Base-by-base conservation (phyloP, 2,113 vertebrate genomes). In the Ploceus nigricollis region DNA sequence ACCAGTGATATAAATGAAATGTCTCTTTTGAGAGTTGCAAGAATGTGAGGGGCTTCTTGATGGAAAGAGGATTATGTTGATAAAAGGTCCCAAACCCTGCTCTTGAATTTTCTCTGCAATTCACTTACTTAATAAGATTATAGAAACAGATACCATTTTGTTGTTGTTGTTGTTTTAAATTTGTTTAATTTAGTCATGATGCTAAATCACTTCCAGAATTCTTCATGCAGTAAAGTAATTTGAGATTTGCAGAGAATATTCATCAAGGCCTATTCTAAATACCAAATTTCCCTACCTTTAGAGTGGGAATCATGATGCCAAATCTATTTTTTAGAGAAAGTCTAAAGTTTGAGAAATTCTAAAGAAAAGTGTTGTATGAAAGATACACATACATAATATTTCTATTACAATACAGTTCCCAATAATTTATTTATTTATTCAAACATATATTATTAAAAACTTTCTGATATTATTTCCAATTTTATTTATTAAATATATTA, bases 161-260 rank as follows among this genome's bases (percentile, higher is more conserved):
- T 68, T 57, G 11, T 51, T 83, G 63, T 47, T 81, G n/a, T 76
- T 90, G 25, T 68, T 96, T 85, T 72, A 72, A 90, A 85, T 79
- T 65, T 87, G 39, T 82, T 89, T 90, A 82, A 93, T 93, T 82
- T 82, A 70, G 66, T 63, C 42, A 79, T 31, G 51, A 91, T 75
- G 56, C 3, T 87, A 91, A 96, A 87, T 89, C 14, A 50, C 73
- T 91, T 90, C 73, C 82, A 93, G 89, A 85, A 76, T 87, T 66
- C 54, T 93, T 65, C 12, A 42, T 22, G 9, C 4, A 58, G 11
- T 28, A 39, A 23, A 81, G 71, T 76, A 64, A 91, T 69, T 85
- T 90, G 82, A 95, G 63, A 61, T 85, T 40, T 58, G 15, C 13
- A 80, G 39, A 65, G 27, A 87, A 69, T 65, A 89, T 44, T 48